phyloP scores from a whole-genome alignment of 2,797 vertebrate species.

The Myotis myotis region DNA sequence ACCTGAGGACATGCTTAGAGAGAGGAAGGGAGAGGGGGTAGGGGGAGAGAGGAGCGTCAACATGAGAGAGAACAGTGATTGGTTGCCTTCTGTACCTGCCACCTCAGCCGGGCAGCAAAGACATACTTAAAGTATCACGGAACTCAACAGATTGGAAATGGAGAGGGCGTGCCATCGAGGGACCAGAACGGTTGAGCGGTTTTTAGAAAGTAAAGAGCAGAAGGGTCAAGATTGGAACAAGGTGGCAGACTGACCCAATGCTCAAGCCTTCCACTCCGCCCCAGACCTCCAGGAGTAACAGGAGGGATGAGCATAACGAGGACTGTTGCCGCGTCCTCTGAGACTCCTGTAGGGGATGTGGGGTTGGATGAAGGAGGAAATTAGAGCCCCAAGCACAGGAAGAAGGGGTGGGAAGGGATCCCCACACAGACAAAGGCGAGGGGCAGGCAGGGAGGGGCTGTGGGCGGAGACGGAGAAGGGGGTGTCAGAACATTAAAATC shows the following conservation, averaged over 20 bases:
- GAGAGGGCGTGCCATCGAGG: not conserved
- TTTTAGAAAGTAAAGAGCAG: not conserved
- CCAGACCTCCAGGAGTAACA: not conserved
- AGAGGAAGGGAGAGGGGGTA: not conserved
- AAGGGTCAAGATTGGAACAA: not conserved
- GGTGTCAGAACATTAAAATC: not conserved
- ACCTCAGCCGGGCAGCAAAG: not conserved
- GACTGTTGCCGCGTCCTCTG: not conserved
- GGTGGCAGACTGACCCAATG: not conserved
- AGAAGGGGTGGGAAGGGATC: not conserved
- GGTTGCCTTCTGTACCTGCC: no score
- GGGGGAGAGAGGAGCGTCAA: not conserved
- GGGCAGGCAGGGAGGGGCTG: not conserved
- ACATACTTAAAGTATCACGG: not conserved
- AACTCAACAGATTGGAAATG: not conserved
- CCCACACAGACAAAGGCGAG: not conserved
- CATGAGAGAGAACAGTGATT: no score
- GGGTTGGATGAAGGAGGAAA: not conserved
- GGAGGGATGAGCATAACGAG: not conserved
- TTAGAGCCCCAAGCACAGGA: no score
- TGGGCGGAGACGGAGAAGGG: not conserved
- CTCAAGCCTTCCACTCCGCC: not conserved
- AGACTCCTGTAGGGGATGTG: not conserved
- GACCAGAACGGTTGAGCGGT: not conserved
- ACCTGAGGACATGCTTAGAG: not conserved